Percentiles rank a stretch among this genome's conserved stretches.
Conservation (phyloP, 2,888 invertebrate species). For the Melitaea athalia region DNA sequence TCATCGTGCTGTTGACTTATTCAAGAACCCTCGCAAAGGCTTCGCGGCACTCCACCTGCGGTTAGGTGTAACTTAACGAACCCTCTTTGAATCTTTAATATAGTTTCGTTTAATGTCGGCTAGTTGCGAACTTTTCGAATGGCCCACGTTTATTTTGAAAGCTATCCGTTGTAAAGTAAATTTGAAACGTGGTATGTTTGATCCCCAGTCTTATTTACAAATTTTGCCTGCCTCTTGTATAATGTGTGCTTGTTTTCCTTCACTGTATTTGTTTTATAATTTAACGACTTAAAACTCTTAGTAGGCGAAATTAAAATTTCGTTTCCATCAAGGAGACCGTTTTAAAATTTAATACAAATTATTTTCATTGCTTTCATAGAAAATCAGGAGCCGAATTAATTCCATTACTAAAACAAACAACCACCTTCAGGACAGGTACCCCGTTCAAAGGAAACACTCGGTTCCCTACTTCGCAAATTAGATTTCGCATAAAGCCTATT, state of each 20-base stretch:
- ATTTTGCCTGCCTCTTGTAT: background rate
- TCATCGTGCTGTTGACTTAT: slow-evolving; percentile 65
- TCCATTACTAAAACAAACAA: slow-evolving; percentile 77
- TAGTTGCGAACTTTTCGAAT: slow-evolving; percentile 64
- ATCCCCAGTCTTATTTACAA: slow-evolving; percentile 18
- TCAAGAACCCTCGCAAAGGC: slow-evolving; percentile 65
- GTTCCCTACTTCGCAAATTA: slow-evolving; percentile 77
- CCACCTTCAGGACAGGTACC: slow-evolving; percentile 60
- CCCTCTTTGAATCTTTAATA: slow-evolving; percentile 78
- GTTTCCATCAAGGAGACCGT: slow-evolving; percentile 26
- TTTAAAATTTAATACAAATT: slow-evolving; percentile 52
- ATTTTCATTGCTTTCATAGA: slow-evolving; percentile 46
- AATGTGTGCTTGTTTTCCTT: slow-evolving; percentile 1
- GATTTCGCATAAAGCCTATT: slow-evolving; percentile 81
- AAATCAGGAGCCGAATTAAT: slow-evolving; percentile 73
- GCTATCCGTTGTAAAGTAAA: slow-evolving; percentile 32
- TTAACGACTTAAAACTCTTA: background rate
- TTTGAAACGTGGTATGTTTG: slow-evolving; percentile 26
- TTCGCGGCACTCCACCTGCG: slow-evolving; percentile 69
- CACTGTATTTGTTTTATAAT: background rate
- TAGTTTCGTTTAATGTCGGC: slow-evolving; percentile 76
- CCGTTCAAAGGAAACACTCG: slow-evolving; percentile 63
- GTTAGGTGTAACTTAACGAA: slow-evolving; percentile 80
- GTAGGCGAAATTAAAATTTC: slow-evolving; percentile 8
- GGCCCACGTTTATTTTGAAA: slow-evolving; percentile 62